Evolutionary conservation across 2,888 invertebrate genomes (phyloP).

Genomic region (Dinocampus coccinellae): DNA sequence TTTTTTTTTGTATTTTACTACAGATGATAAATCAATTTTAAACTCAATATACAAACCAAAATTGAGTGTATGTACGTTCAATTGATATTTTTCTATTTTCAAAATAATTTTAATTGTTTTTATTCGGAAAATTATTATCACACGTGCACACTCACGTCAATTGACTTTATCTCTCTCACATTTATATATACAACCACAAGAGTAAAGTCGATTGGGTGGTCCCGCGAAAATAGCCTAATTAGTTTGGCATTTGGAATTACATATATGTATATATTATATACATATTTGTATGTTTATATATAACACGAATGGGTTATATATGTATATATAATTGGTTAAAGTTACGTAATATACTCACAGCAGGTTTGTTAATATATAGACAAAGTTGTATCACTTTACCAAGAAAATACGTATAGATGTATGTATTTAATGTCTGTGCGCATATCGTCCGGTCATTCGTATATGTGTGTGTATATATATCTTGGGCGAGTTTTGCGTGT

Average conservation of each 20-base stretch:
- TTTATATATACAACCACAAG: neutral
- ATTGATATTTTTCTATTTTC: too few relatives aligned
- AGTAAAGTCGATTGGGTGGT: conserved; percentile 28
- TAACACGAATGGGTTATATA: conserved; percentile 20
- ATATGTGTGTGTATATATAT: neutral
- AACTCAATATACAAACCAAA: too few relatives aligned
- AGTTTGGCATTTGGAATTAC: conserved; percentile 58
- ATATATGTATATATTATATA: neutral
- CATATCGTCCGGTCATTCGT: too few relatives aligned
- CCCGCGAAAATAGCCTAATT: conserved; percentile 57
- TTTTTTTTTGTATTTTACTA: too few relatives aligned
- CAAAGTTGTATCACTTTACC: conserved; percentile 2
- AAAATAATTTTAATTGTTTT: too few relatives aligned
- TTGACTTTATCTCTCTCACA: too few relatives aligned
- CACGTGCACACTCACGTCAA: neutral
- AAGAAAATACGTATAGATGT: neutral
- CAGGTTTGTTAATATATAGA: neutral
- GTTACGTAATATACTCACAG: neutral
- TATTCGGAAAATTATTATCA: too few relatives aligned
- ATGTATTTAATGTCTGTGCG: neutral
- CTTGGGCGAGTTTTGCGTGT: conserved; percentile 25
- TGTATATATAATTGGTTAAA: neutral
- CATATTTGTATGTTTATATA: conserved; percentile 17
- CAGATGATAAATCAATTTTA: too few relatives aligned
- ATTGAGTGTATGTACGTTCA: too few relatives aligned